These are phyloP conservation scores for Vespertilio murinus DNA, from an alignment of 2,797 vertebrate species.

Conservation along the genomic window DNA sequence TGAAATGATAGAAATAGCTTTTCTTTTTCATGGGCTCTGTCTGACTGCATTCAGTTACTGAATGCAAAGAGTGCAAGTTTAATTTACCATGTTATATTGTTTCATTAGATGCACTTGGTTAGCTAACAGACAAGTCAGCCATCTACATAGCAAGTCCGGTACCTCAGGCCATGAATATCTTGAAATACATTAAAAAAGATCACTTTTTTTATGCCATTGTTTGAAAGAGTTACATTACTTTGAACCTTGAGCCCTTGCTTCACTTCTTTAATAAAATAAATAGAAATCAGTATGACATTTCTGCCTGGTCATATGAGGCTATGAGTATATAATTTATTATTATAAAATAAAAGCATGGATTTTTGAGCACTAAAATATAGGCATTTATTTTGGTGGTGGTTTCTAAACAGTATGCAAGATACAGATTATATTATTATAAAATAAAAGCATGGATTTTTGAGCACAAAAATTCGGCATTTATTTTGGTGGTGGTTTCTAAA, in stretches of 20 bases:
- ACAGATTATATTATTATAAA: slow-evolving; percentile 30
- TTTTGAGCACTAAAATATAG: neutral
- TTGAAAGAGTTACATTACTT: neutral
- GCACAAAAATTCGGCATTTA: neutral
- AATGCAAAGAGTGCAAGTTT: neutral
- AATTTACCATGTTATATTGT: neutral
- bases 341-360: neutral
- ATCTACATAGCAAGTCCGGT: neutral
- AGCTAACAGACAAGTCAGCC: neutral
- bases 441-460: neutral
- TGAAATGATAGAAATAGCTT: neutral
- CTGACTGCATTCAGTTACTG: neutral
- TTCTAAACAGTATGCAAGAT: neutral
- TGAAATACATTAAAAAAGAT: neutral
- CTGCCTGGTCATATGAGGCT: neutral
- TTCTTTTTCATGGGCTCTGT: neutral
- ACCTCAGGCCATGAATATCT: neutral
- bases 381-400: neutral
- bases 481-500: neutral
- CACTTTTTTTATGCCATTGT: slow-evolving; percentile 45
- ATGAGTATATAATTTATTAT: neutral
- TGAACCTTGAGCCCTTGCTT: neutral
- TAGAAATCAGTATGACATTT: neutral
- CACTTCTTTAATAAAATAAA: slow-evolving; percentile 37
- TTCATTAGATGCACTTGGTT: neutral